These are phyloP conservation scores for Vanessa cardui DNA, from an alignment of 2,888 invertebrate species.

Conservation along the genomic window DNA sequence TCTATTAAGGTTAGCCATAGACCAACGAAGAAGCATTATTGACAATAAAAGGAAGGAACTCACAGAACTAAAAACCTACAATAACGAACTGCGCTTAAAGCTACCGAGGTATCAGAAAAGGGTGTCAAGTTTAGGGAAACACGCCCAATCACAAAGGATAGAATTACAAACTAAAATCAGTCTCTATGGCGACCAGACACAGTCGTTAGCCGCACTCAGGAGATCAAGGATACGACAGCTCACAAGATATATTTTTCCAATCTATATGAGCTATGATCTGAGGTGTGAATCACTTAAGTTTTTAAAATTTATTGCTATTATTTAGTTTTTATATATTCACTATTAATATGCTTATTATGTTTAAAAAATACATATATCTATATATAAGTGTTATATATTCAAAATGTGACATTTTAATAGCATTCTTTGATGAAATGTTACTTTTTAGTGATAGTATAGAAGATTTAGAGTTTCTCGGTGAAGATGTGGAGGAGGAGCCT, in stretches of 20 bases:
- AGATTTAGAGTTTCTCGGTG: slow-evolving; percentile 87
- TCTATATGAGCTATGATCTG: slow-evolving; percentile 74
- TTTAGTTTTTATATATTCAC: too few species aligned
- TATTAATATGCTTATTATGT: too few species aligned
- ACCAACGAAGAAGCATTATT: slow-evolving; percentile 66
- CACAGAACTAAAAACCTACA: slow-evolving; percentile 55
- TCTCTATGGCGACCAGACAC: slow-evolving; percentile 60
- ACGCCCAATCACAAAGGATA: slow-evolving; percentile 60
- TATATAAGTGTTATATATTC: too few species aligned
- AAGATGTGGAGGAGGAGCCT: slow-evolving; percentile 85
- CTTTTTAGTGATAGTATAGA: slow-evolving; percentile 88
- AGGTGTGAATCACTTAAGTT: slow-evolving; percentile 54
- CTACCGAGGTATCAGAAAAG: slow-evolving; percentile 74
- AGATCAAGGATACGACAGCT: slow-evolving; percentile 72
- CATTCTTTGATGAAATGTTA: too few species aligned
- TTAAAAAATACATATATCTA: too few species aligned
- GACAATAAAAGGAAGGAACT: slow-evolving; percentile 61
- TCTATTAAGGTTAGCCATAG: slow-evolving; percentile 70
- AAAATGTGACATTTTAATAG: too few species aligned
- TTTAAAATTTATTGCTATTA: not conserved
- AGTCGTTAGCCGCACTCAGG: slow-evolving; percentile 62
- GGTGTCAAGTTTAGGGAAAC: slow-evolving; percentile 64
- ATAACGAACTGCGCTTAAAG: slow-evolving; percentile 66
- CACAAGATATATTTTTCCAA: slow-evolving; percentile 75
- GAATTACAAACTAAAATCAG: slow-evolving; percentile 63